Base-by-base conservation (phyloP, 1,140 invertebrate genomes). In the Dermatophagoides farinae region DNA sequence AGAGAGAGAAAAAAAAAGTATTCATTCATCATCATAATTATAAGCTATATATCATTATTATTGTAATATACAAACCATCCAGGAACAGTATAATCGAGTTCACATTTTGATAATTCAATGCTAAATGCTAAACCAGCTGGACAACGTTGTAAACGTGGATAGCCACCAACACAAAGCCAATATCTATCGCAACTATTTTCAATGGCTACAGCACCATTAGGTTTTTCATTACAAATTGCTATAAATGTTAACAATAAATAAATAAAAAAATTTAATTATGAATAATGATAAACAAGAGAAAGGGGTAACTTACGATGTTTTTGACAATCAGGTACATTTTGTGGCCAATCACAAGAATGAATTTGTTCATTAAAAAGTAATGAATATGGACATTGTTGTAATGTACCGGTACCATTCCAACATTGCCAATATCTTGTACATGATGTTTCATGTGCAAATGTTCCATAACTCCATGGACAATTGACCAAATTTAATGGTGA, bases 351-450 rank as follows among this genome's bases (percentile, higher is more conserved):
- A 69, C 88, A 91, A 8, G 86, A 85, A 67, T 88, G 83, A 0
- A 85, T 82, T 64, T 82, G 79, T 72, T 91, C 87, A 69, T 90
- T 90, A 77, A 89, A 91, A 9, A 91, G 75, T 6, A 91, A 76
- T 0, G 87, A 87, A 43, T 87, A 87, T 65, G 89, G 89, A 72
- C 88, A 91, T 16, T 88, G 79, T 70, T 90, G 87, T 70, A 89
- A 86, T 0, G 86, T 88, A 12, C 86, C 83, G 0, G 88, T 90
- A 39, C 87, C 86, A 70, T 90, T 90, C 88, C 87, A 90, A 70
- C 87, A 90, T 0, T 87, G 89, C 87, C 87, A 91, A 71, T 90
- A 90, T 14, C 87, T 76, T 0, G 87, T 91, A 74, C 88, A 90
- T 0, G 84, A 87, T 0, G 86, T 89, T 71, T 89, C 86, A 70